Conservation (phyloP, 30 jellyfish, hydroid and myxozoan species). For the Rhopilema esculentum region DNA sequence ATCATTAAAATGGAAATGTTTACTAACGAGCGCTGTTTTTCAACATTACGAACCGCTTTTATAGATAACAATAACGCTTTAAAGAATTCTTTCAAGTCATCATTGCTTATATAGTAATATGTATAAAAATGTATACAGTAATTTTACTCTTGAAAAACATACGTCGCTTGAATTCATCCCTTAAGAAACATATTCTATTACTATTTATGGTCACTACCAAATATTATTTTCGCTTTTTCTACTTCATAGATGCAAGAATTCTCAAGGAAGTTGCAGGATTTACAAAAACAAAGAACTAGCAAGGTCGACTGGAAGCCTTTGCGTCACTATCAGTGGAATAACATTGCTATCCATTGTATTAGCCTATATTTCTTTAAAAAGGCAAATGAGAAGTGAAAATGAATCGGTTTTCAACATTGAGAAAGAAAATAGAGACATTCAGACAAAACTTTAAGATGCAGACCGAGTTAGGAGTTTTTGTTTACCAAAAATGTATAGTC, state of each 20-base stretch:
- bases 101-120: no score
- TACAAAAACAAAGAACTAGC: constrained; percentile 60
- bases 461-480: neutral
- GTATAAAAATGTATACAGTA: no score
- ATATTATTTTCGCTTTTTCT: neutral
- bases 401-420: neutral
- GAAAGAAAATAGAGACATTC: neutral
- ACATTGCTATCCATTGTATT: neutral
- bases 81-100: no score
- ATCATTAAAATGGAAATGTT: no score
- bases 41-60: no score
- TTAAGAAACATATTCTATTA: no score
- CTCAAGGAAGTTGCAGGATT: constrained; percentile 50
- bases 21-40: no score
- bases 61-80: no score
- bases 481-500: no score
- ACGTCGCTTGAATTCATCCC: no score
- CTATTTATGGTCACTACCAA: no score
- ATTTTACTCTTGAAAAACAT: no score
- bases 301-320: neutral
- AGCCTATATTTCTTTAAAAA: constrained; percentile 36
- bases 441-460: neutral
- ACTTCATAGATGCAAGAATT: constrained; percentile 15
- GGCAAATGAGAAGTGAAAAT: constrained; percentile 1
- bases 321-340: neutral